Conservation (phyloP, 2,113 vertebrate genomes). For the Taurulus bubalis region DNA sequence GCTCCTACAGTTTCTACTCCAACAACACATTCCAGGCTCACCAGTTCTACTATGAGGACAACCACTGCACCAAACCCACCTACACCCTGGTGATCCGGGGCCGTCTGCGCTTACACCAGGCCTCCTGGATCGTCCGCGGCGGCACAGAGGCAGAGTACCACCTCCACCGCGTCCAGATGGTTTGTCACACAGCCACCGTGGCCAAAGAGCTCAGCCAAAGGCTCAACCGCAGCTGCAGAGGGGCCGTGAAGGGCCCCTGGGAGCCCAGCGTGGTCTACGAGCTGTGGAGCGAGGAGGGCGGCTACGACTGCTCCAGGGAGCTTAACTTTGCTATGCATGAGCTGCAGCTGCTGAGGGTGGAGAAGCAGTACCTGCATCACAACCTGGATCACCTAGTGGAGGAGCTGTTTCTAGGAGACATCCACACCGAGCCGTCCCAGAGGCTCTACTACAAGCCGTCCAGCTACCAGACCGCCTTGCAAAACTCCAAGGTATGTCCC, state of each 20-base stretch:
- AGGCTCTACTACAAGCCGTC: conserved; percentile 94
- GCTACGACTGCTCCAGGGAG: conserved; percentile 88
- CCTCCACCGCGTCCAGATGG: conserved; percentile 87
- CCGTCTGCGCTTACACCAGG: conserved; percentile 91
- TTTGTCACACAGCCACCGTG: conserved; percentile 85
- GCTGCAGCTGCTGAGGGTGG: conserved; percentile 93
- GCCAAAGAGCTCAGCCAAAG: conserved; percentile 86
- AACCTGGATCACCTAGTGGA: conserved; percentile 93
- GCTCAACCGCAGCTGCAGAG: conserved; percentile 87
- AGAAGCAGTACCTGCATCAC: conserved; percentile 94
- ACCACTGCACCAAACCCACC: conserved; percentile 81
- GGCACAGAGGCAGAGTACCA: conserved; percentile 96
- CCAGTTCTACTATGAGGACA: conserved; percentile 82
- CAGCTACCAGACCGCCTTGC: conserved; percentile 94
- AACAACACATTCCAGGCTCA: conserved; percentile 88
- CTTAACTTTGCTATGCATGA: conserved; percentile 97
- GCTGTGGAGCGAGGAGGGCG: conserved; percentile 89
- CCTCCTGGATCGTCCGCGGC: conserved; percentile 96
- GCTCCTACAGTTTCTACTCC: conserved; percentile 93
- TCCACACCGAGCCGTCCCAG: conserved; percentile 91
- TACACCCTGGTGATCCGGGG: conserved; percentile 85
- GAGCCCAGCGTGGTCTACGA: conserved; percentile 85
- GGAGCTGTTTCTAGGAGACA: conserved; percentile 95
- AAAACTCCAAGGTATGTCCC: conserved; percentile 90
- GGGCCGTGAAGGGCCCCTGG: conserved; percentile 82